These are phyloP conservation scores for Piezodorus guildinii DNA, from an alignment of 1,140 invertebrate species.

Conservation along the genomic window DNA sequence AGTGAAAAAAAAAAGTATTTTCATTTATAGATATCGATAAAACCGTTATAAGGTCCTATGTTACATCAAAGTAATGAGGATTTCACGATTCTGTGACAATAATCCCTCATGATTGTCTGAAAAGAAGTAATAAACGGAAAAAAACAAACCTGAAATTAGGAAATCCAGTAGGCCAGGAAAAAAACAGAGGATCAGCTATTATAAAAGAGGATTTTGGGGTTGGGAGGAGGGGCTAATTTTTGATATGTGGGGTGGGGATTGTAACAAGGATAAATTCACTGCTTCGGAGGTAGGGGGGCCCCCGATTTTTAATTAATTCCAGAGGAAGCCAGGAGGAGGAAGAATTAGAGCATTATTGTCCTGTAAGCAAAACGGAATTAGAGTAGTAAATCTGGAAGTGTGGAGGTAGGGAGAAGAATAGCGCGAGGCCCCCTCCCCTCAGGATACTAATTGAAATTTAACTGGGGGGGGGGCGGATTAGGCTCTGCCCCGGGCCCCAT, in stretches of 20 bases:
- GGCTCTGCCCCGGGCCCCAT: neutral
- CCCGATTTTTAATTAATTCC: conserved; percentile 18
- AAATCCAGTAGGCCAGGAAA: too few species aligned
- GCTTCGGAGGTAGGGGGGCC: neutral
- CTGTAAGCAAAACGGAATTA: conserved; percentile 18
- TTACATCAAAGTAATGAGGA: too few species aligned
- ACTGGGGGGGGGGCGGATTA: neutral
- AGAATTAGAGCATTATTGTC: conserved; percentile 6
- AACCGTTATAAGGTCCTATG: too few species aligned
- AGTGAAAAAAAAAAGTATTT: too few species aligned
- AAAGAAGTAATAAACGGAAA: too few species aligned
- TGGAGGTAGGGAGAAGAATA: neutral
- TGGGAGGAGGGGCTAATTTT: neutral
- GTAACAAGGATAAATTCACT: conserved; percentile 2
- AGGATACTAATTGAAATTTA: conserved; percentile 5
- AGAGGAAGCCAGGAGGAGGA: neutral
- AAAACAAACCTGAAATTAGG: too few species aligned
- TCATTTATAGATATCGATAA: too few species aligned
- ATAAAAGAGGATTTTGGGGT: neutral
- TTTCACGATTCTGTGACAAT: too few species aligned
- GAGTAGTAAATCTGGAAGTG: neutral
- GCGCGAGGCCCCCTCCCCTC: neutral
- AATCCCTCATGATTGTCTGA: too few species aligned
- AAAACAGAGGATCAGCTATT: too few species aligned
- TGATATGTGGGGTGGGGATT: neutral